These are phyloP conservation scores for Metallyticus violacea DNA, from an alignment of 2,888 invertebrate genomes.

Conservation along the genomic window DNA sequence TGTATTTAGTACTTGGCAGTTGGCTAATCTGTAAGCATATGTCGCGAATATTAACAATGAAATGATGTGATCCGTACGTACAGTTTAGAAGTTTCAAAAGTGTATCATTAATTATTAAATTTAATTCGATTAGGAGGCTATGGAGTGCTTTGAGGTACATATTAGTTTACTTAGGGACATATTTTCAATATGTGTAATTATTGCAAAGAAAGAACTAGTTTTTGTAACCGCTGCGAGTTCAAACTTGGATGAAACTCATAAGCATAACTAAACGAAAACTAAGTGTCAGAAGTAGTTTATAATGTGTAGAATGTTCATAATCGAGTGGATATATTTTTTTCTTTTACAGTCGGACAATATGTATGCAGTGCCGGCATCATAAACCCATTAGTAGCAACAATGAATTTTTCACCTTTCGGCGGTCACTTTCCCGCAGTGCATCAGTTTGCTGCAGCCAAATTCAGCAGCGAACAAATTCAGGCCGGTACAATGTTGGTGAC, in stretches of 20 bases:
- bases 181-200: background rate
- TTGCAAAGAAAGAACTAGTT: background rate
- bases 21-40: background rate
- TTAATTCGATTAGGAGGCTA: background rate
- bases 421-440: constrained; percentile 33
- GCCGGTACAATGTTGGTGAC: constrained; percentile 30
- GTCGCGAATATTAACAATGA: constrained; percentile 1
- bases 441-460: constrained; percentile 33
- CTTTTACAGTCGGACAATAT: background rate
- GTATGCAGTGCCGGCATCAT: background rate
- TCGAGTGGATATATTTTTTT: background rate
- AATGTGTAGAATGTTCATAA: background rate
- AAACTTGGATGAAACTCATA: background rate
- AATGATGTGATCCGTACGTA: background rate
- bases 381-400: constrained; percentile 2
- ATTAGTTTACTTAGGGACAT: background rate
- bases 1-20: background rate
- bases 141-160: background rate
- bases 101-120: background rate
- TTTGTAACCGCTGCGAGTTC: background rate
- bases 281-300: background rate
- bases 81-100: background rate
- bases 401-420: constrained; percentile 34
- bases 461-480: constrained; percentile 23
- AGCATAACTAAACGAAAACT: background rate